phyloP scores from a whole-genome alignment of 2,113 vertebrate species.

The Apodemus speciosus region DNA sequence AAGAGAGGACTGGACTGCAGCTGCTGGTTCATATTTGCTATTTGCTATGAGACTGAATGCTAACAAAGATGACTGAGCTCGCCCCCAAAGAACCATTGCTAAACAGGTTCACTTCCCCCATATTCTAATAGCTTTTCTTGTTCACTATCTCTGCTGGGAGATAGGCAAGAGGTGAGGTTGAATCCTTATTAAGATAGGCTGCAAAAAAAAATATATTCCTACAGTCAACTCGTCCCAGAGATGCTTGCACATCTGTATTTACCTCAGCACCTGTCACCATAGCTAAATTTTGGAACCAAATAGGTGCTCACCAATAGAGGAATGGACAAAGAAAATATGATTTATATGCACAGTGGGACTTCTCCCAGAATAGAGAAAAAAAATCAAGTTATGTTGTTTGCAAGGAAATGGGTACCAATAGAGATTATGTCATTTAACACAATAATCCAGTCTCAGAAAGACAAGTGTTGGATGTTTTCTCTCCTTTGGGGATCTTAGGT shows the following conservation, averaged over 20 bases:
- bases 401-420: background rate
- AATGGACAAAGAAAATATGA: background rate
- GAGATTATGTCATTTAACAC: background rate
- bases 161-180: too few relatives aligned
- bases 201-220: too few relatives aligned
- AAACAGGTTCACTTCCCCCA: too few relatives aligned
- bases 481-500: background rate
- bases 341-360: too few relatives aligned
- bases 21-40: too few relatives aligned
- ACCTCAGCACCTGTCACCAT: rapidly evolving
- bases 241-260: background rate
- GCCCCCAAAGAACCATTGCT: too few relatives aligned
- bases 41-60: too few relatives aligned
- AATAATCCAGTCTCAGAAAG: background rate
- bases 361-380: background rate
- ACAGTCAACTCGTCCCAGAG: background rate
- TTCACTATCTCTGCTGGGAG: too few relatives aligned
- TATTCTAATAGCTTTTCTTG: too few relatives aligned
- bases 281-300: background rate
- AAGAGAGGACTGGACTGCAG: too few relatives aligned
- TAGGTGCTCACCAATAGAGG: background rate
- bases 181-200: too few relatives aligned
- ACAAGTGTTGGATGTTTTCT: background rate
- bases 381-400: background rate
- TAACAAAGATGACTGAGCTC: too few relatives aligned